These are phyloP conservation scores for Mustelus asterias DNA, from an alignment of 2,113 vertebrate species.

Conservation along the genomic window DNA sequence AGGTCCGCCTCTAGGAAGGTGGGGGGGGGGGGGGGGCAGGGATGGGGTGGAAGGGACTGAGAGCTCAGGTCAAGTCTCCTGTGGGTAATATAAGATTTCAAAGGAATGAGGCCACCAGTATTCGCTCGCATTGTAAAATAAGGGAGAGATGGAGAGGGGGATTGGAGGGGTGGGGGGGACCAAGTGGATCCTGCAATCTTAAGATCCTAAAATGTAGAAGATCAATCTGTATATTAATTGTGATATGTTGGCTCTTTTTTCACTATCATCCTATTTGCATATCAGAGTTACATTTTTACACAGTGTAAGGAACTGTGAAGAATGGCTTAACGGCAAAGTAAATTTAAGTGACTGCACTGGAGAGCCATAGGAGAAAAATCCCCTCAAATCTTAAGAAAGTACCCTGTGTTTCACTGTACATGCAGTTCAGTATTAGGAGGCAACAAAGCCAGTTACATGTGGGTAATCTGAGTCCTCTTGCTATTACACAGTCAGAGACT, in stretches of 20 bases:
- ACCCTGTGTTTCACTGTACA: background rate
- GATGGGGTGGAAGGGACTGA: conserved; percentile 45
- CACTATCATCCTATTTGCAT: background rate
- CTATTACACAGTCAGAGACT: background rate
- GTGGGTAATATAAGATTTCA: conserved; percentile 51
- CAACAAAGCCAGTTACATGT: background rate
- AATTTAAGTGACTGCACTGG: background rate
- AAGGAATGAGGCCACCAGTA: conserved; percentile 40
- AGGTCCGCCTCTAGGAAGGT: conserved; percentile 53
- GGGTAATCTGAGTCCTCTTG: background rate
- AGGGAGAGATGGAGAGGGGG: background rate
- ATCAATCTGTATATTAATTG: background rate
- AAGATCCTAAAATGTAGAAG: background rate
- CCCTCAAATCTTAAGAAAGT: background rate
- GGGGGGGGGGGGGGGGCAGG: conserved; percentile 50
- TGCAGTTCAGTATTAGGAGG: background rate
- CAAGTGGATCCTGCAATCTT: background rate
- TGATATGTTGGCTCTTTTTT: background rate
- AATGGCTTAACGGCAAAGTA: background rate
- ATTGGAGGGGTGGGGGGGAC: background rate
- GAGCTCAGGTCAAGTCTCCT: conserved; percentile 49
- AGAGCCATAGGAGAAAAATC: background rate
- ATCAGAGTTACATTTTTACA: background rate
- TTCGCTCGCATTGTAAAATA: background rate
- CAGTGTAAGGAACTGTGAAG: background rate